These are phyloP conservation scores for Rhinophrynus dorsalis DNA, from an alignment of 2,797 vertebrate species.

Conservation along the genomic window DNA sequence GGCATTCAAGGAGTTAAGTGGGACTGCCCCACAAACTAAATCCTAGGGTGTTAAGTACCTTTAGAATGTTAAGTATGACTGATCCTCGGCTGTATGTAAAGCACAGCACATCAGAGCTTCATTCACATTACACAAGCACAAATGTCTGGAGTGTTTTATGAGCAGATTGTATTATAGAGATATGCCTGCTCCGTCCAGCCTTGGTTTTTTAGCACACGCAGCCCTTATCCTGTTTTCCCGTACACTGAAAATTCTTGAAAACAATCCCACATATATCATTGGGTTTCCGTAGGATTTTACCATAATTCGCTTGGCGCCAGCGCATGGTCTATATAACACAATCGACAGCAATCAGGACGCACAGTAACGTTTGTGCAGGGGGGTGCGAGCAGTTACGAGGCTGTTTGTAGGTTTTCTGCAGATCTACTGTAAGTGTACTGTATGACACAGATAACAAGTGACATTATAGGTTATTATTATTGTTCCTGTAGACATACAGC, in stretches of 20 bases:
- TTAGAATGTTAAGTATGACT: slow-evolving; percentile 34
- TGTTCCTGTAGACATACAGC: no score
- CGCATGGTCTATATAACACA: neutral
- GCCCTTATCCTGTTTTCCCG: neutral
- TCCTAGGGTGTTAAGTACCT: slow-evolving; percentile 1
- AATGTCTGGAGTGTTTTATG: neutral
- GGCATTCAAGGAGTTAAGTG: no score
- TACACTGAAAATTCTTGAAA: slow-evolving; percentile 5
- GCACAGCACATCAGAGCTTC: neutral
- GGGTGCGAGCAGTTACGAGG: slow-evolving; percentile 5
- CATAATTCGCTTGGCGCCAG: slow-evolving; percentile 29
- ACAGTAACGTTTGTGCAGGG: no score
- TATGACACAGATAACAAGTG: slow-evolving; percentile 6
- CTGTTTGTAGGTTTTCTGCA: neutral
- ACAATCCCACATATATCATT: slow-evolving; percentile 10
- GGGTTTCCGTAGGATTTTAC: neutral
- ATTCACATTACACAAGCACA: neutral
- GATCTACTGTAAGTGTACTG: neutral
- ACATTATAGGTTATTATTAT: slow-evolving; percentile 18
- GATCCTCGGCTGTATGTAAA: neutral
- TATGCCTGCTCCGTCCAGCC: neutral
- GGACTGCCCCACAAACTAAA: no score
- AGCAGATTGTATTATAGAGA: neutral
- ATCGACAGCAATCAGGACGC: slow-evolving; percentile 9
- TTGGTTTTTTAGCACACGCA: neutral